Percentiles rank a stretch among this genome's conserved stretches.
Conservation (phyloP, 2,113 vertebrate genomes). For the Notarius quadriscutis region DNA sequence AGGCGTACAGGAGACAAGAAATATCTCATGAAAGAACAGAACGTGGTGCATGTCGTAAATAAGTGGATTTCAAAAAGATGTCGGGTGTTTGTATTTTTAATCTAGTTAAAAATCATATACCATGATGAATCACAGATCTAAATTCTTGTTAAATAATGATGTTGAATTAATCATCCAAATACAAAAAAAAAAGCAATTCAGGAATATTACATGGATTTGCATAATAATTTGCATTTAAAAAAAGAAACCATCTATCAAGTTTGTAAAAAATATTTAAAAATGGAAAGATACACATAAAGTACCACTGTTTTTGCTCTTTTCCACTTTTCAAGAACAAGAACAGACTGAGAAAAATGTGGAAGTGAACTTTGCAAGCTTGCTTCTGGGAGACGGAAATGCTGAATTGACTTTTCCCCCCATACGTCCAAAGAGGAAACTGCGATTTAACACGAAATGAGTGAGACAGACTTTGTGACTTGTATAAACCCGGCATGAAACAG, state of each 20-base stretch:
- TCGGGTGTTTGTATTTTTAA: not conserved
- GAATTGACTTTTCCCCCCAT: not conserved
- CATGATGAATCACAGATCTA: not conserved
- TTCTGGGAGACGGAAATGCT: not conserved
- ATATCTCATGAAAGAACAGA: not conserved
- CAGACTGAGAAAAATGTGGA: conserved; percentile 48
- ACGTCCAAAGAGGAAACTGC: conserved; percentile 7
- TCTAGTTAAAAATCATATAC: not conserved
- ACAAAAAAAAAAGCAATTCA: not conserved
- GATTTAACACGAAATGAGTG: not conserved
- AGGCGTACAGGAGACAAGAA: not conserved
- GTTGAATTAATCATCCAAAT: not conserved
- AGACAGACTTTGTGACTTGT: not conserved
- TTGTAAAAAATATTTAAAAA: conserved; percentile 3
- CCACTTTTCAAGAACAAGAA: not conserved
- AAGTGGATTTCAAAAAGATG: not conserved
- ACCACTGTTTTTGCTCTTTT: not conserved
- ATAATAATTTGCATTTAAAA: not conserved
- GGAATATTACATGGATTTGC: not conserved
- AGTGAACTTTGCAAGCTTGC: conserved; percentile 59
- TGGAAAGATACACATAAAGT: not conserved
- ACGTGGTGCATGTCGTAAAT: not conserved
- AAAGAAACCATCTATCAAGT: not conserved
- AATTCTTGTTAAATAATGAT: not conserved
- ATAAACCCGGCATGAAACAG: not conserved